A percentile compares a stretch with the other conserved stretches of the same genome.
These are phyloP conservation scores for Phallusia fumigata DNA, from an alignment of 23 tunicate genomes.

Conservation along the genomic window DNA sequence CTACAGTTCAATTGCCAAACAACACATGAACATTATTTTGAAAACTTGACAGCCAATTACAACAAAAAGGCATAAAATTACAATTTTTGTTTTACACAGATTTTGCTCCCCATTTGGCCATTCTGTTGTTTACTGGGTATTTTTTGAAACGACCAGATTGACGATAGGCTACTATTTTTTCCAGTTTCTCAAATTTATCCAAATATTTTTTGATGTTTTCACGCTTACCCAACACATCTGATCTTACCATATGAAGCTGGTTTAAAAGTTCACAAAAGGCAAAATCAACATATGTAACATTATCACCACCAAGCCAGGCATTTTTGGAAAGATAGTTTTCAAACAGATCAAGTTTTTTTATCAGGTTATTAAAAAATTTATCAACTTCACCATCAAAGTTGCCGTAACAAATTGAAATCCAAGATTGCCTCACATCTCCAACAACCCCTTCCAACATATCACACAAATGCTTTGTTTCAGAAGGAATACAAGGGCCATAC, in stretches of 20 bases:
- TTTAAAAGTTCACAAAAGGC: constrained; percentile 80
- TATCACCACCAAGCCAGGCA: constrained; percentile 74
- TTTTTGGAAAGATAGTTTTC: constrained; percentile 31
- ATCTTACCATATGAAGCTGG: constrained; percentile 47
- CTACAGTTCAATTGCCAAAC: no score
- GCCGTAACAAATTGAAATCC: constrained; percentile 25
- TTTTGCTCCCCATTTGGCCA: constrained; percentile 64
- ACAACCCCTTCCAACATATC: constrained; percentile 35
- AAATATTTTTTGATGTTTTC: constrained; percentile 30
- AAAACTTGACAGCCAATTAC: background rate
- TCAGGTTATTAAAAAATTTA: constrained; percentile 24
- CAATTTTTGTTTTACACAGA: background rate
- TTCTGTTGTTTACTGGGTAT: constrained; percentile 57
- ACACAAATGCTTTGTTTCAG: constrained; percentile 7
- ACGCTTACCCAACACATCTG: constrained; percentile 42
- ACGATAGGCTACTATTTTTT: constrained; percentile 53
- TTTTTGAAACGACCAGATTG: constrained; percentile 44
- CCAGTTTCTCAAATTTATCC: constrained; percentile 41
- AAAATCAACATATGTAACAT: constrained; percentile 79
- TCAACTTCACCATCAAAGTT: constrained; percentile 20
- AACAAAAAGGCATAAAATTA: background rate
- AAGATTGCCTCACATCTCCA: constrained; percentile 16
- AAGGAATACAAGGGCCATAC: background rate
- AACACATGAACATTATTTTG: no score
- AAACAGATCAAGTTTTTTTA: constrained; percentile 29